These are phyloP conservation scores for Crotalus horridus DNA, from an alignment of 2,113 vertebrate species.

Conservation along the genomic window DNA sequence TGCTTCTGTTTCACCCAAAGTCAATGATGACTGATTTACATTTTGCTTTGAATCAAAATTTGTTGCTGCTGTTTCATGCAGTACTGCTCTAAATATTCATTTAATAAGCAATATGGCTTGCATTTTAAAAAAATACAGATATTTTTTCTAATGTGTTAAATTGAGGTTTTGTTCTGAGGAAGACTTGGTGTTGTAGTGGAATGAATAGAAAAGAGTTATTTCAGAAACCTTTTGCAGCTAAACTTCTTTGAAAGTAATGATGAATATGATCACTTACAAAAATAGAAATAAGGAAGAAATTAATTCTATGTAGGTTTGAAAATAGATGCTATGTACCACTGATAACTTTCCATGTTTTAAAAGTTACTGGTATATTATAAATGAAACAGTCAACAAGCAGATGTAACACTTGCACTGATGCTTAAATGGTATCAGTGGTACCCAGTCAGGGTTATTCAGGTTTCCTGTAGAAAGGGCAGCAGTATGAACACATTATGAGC, in stretches of 20 bases:
- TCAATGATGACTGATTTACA: not conserved
- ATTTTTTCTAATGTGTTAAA: not conserved
- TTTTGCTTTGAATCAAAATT: not conserved
- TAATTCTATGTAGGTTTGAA: not conserved
- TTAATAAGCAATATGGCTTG: not conserved
- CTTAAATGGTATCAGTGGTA: not conserved
- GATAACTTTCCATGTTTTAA: not conserved
- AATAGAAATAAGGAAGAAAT: not conserved
- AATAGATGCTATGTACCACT: not conserved
- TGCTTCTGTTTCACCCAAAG: not conserved
- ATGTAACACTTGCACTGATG: not conserved
- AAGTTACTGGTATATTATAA: not conserved
- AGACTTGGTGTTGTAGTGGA: not conserved
- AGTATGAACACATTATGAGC: not conserved
- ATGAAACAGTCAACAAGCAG: not conserved
- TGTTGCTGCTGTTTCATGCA: not conserved
- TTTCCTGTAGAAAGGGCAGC: not conserved
- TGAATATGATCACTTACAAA: not conserved
- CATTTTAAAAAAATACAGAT: not conserved
- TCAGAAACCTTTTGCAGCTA: not conserved
- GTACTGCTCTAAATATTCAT: not conserved
- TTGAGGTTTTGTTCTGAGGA: not conserved
- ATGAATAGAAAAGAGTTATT: not conserved
- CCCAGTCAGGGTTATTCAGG: not conserved
- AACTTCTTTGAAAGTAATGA: not conserved